These are phyloP conservation scores for Eurytoma californica DNA, from an alignment of 2,888 invertebrate genomes.

Conservation along the genomic window DNA sequence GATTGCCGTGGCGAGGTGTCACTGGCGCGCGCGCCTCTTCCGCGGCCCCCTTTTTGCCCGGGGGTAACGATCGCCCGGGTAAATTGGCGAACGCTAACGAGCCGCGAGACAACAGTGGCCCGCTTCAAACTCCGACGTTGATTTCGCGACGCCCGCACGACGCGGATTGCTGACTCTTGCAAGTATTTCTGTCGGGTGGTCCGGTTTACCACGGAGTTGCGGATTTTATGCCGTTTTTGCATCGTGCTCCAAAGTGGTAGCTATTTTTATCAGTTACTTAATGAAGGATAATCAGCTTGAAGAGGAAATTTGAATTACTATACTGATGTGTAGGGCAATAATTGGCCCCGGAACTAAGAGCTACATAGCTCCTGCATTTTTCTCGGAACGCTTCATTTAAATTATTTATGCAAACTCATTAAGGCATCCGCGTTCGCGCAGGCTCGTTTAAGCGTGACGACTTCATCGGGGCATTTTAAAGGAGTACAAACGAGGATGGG, in stretches of 20 bases:
- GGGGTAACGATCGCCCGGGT: conserved; percentile 41
- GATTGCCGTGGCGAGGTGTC: conserved; percentile 40
- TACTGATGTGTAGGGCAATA: too few species aligned
- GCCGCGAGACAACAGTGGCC: conserved; percentile 27
- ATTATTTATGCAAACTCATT: conserved; percentile 52
- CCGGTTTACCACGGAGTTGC: too few species aligned
- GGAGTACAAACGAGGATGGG: conserved; percentile 39
- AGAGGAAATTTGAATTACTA: too few species aligned
- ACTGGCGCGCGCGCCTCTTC: background rate
- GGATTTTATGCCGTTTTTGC: too few species aligned
- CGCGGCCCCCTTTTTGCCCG: conserved; percentile 21
- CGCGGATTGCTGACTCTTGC: too few species aligned
- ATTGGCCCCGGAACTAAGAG: too few species aligned
- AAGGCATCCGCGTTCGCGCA: conserved; percentile 7
- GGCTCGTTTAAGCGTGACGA: conserved; percentile 46
- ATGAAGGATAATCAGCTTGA: too few species aligned
- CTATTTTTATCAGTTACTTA: too few species aligned
- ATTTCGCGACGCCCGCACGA: conserved; percentile 16
- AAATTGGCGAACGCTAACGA: conserved; percentile 53
- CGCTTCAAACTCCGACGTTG: conserved; percentile 11
- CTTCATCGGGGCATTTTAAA: conserved; percentile 40
- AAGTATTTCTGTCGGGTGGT: too few species aligned
- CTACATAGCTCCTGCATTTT: background rate
- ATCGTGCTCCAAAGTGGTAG: too few species aligned
- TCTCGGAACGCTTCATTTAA: conserved; percentile 29